These are phyloP conservation scores for Eulemur mongoz DNA, from an alignment of 2,797 vertebrate genomes.

Conservation along the genomic window DNA sequence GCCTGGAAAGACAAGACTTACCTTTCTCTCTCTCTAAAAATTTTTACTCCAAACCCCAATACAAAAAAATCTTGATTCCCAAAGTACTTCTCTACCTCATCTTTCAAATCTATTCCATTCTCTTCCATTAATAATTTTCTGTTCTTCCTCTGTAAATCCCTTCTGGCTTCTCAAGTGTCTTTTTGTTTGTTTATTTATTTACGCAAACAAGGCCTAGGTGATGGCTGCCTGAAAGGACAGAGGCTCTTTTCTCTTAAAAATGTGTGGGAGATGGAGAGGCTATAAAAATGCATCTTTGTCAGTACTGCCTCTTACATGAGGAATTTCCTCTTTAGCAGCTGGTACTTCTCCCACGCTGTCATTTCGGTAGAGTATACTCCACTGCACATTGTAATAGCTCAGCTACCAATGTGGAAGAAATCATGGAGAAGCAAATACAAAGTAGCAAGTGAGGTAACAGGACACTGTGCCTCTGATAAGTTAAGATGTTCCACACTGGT, in stretches of 20 bases:
- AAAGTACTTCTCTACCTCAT: not conserved
- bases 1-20: not conserved
- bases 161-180: not conserved
- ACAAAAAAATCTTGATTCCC: not conserved
- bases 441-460: not conserved
- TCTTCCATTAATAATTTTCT: not conserved
- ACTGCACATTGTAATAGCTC: conserved; percentile 6
- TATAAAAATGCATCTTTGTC: not conserved
- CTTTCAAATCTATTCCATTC: not conserved
- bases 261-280: not conserved
- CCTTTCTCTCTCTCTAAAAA: not conserved
- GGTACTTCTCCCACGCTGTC: not conserved
- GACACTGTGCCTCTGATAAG: not conserved
- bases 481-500: not conserved
- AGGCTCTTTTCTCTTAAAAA: not conserved
- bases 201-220: not conserved
- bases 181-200: not conserved
- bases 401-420: not conserved
- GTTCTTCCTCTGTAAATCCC: not conserved
- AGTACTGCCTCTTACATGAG: not conserved
- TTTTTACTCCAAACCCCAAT: not conserved
- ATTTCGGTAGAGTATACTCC: not conserved
- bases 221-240: not conserved
- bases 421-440: not conserved
- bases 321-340: not conserved